Base-by-base conservation (phyloP, 2,888 invertebrate species). In the Tineola bisselliella region DNA sequence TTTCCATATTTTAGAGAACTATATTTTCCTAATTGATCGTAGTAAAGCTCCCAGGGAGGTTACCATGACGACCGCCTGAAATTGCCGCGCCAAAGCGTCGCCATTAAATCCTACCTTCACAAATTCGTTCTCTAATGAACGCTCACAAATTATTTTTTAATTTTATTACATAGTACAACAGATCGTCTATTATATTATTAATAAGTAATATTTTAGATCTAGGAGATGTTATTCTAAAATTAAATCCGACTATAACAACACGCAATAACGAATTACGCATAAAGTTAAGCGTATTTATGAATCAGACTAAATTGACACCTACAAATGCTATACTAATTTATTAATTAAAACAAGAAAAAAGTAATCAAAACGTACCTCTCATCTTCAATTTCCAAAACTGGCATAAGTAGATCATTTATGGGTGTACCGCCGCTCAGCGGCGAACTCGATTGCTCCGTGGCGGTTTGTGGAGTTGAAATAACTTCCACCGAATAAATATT, bases 341-440 rank as follows among this genome's bases (percentile, higher is more conserved):
- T n/a, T n/a, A n/a, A n/a, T n/a, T n/a, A n/a, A n/a, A n/a, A n/a
- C n/a, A n/a, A n/a, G n/a, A n/a, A n/a, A n/a, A n/a, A n/a, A n/a
- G n/a, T 25, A 25, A 25, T 25, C 6, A 25, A 25, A 38, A 54
- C 54, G 76, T 76, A 90, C 90, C 89, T 89, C 88, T 89, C 90
- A 90, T 90, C 89, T 88, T 90, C 89, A 81, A 86, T 77, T 73
- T 86, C 88, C 87, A 88, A 81, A 79, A 89, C 88, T 87, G 89
- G 90, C 90, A 90, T 90, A 89, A 88, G 90, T 89, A 86, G 84
- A 80, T 88, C 89, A 89, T 90, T 88, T 88, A 89, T 80, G 78
- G 79, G 79, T 79, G 76, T 80, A 82, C 88, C 88, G 88, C 88
- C 76, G 75, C 75, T 74, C 75, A 81, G 84, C 81, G 87, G 86